Conservation (phyloP, 2,113 vertebrate species). For the Orycteropus afer region DNA sequence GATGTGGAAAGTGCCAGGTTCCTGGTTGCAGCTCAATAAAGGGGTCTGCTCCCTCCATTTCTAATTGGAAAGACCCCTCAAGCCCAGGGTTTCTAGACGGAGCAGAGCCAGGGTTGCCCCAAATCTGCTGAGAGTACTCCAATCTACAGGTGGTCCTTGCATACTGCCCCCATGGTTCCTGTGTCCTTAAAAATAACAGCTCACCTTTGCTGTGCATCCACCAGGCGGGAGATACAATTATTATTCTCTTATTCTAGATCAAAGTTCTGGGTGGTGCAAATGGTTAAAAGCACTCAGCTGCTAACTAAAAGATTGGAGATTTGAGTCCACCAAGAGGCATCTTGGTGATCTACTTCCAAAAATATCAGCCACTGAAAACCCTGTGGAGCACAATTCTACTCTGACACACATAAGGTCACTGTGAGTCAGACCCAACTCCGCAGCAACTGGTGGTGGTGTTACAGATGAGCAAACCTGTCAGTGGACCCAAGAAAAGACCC, state of each 20-base stretch:
- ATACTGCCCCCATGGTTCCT: accelerated
- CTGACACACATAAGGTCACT: background rate
- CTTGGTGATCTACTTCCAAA: background rate
- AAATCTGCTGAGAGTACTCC: background rate
- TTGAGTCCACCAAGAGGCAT: background rate
- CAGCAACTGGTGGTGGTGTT: background rate
- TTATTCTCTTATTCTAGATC: accelerated
- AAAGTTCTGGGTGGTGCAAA: background rate
- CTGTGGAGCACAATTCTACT: background rate
- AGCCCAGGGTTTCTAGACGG: background rate
- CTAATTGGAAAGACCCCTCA: background rate
- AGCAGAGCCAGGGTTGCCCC: background rate
- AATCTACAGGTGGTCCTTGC: background rate
- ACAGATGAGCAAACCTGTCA: background rate
- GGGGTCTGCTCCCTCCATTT: background rate
- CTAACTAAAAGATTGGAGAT: background rate
- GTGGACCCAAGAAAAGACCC: no score
- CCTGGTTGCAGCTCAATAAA: background rate
- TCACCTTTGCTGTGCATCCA: background rate
- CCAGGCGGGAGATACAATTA: background rate
- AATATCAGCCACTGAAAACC: background rate
- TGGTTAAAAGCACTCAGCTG: background rate
- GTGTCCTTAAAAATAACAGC: background rate
- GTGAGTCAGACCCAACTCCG: no score
- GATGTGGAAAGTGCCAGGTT: background rate